phyloP scores from a whole-genome alignment of 2,797 vertebrate species.

The Merluccius polli region DNA sequence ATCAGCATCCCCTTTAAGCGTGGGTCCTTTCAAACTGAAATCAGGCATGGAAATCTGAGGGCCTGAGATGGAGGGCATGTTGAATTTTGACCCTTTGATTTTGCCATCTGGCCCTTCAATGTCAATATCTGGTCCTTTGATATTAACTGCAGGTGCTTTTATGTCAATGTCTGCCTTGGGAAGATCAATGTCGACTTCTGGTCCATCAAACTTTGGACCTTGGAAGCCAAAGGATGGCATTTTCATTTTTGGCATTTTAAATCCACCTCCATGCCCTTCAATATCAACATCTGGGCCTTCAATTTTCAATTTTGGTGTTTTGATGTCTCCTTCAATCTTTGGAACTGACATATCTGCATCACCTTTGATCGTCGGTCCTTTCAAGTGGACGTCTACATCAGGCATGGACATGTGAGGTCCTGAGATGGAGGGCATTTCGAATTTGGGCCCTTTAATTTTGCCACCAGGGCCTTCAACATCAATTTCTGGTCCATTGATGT shows the following conservation, averaged over 20 bases:
- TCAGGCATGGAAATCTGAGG: background rate
- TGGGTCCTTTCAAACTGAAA: conserved; percentile 2
- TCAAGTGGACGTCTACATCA: background rate
- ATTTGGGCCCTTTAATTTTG: background rate
- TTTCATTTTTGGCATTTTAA: conserved; percentile 3
- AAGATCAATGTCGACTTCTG: background rate
- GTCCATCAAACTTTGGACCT: background rate
- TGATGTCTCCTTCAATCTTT: background rate
- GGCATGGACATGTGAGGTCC: background rate
- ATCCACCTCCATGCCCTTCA: background rate
- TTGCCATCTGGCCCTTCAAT: background rate
- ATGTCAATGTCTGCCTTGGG: background rate
- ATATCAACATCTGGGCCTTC: background rate
- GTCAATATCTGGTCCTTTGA: background rate
- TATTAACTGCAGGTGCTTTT: background rate
- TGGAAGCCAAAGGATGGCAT: background rate
- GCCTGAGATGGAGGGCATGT: background rate
- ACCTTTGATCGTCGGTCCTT: background rate
- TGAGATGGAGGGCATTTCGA: background rate
- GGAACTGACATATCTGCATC: background rate
- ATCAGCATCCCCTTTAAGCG: background rate
- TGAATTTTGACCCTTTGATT: background rate
- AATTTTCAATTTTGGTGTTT: background rate
- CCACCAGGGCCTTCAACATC: background rate
- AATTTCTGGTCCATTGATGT: background rate